A percentile compares a stretch with the other conserved stretches of the same genome.
phyloP scores from a whole-genome alignment of 2,888 invertebrate genomes.

The Nephrotoma flavescens region DNA sequence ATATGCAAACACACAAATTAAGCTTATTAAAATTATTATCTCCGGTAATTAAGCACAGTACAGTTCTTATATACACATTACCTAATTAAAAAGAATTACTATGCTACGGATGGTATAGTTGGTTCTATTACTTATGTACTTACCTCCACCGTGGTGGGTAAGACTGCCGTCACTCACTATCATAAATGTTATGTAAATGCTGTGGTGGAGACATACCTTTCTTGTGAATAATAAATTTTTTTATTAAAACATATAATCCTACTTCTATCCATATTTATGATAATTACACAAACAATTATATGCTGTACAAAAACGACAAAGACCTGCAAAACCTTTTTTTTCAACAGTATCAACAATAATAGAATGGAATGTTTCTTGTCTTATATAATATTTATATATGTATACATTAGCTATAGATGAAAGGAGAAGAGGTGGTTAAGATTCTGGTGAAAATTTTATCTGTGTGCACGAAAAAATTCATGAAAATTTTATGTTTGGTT shows the following conservation, averaged over 20 bases:
- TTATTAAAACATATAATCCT: neutral
- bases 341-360: neutral
- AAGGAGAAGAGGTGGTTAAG: too few species aligned
- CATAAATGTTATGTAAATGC: neutral
- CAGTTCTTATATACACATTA: neutral
- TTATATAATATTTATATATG: neutral
- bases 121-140: neutral
- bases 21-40: neutral
- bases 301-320: neutral
- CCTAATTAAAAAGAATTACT: neutral
- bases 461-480: neutral
- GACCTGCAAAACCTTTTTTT: neutral
- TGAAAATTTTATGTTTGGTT: neutral
- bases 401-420: too few species aligned
- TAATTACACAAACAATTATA: neutral
- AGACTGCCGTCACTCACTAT: neutral
- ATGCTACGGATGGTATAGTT: neutral
- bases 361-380: neutral
- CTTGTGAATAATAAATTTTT: neutral
- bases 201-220: neutral
- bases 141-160: neutral
- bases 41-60: neutral
- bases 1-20: neutral
- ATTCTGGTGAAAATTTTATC: neutral
- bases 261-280: neutral